Percentiles rank a stretch among this genome's conserved stretches.
Evolutionary conservation across 2,113 vertebrate genomes (phyloP).

Genomic region (Prunella himalayana): DNA sequence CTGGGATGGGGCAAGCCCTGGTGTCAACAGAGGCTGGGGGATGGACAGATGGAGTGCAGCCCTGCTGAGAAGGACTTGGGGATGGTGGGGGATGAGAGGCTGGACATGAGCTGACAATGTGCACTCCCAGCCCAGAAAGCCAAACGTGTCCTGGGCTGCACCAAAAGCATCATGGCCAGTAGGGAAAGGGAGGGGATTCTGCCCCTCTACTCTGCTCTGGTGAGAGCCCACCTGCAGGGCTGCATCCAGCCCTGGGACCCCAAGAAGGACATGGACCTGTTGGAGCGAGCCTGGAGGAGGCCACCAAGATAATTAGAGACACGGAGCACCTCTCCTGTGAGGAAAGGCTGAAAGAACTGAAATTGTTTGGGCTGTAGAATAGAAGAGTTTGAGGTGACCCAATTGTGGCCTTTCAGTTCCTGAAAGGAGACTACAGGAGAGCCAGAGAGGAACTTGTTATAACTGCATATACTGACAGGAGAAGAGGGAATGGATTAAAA

Average conservation of each 20-base stretch:
- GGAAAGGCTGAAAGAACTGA: background rate
- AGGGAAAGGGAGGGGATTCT: fast-evolving
- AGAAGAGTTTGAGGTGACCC: background rate
- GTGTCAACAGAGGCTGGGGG: background rate
- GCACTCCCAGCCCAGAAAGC: fast-evolving
- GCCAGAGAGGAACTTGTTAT: background rate
- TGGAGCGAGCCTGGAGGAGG: fast-evolving
- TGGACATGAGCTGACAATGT: fast-evolving
- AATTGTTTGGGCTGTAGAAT: background rate
- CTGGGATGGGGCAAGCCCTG: fast-evolving
- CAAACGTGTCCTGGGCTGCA: fast-evolving
- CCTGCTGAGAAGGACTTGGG: no score
- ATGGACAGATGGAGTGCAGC: fast-evolving
- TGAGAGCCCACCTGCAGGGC: background rate
- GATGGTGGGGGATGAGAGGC: background rate
- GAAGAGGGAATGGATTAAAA: background rate
- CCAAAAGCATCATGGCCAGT: fast-evolving
- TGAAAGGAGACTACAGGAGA: background rate
- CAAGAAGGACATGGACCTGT: background rate
- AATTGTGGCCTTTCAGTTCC: background rate
- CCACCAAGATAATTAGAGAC: background rate
- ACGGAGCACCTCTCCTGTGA: background rate
- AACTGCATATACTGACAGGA: background rate
- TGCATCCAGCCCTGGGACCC: background rate
- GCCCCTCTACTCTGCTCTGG: background rate